Evolutionary conservation across 30 jellyfish, hydroid and myxozoan genomes (phyloP).

Genomic region (Kudoa iwatai): DNA sequence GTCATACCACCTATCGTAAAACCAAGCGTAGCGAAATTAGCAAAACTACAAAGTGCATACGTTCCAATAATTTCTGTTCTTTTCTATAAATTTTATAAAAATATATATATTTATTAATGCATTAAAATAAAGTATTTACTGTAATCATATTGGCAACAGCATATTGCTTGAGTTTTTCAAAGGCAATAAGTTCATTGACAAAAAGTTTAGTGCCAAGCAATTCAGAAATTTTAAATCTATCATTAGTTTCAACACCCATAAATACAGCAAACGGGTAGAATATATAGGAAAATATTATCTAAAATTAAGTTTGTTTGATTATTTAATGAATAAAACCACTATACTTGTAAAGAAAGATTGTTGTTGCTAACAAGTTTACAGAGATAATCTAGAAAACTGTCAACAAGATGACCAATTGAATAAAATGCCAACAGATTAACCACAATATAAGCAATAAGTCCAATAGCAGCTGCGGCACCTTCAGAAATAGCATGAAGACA

Average conservation of each 20-base stretch:
- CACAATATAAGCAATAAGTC: conserved; percentile 39
- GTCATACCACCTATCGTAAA: conserved; percentile 50
- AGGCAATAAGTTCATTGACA: conserved; percentile 21
- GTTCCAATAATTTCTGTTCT: conserved; percentile 62
- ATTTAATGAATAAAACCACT: too few species aligned
- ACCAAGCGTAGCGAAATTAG: conserved; percentile 44
- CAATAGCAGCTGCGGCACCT: conserved; percentile 52
- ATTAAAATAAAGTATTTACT: too few species aligned
- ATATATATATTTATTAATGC: too few species aligned
- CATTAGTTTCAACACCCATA: conserved; percentile 41
- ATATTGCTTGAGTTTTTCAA: conserved; percentile 6
- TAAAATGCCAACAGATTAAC: conserved; percentile 45
- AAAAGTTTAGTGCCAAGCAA: conserved; percentile 16
- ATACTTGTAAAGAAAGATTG: conserved; percentile 18
- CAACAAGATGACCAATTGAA: conserved; percentile 14
- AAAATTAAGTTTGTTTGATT: too few species aligned
- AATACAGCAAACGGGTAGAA: conserved; percentile 24
- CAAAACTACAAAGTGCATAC: conserved; percentile 74
- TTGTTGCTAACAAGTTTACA: conserved; percentile 19
- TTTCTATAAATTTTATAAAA: conserved; percentile 7
- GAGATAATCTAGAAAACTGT: conserved; percentile 15
- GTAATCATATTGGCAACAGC: too few species aligned
- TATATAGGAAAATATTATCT: conserved; percentile 11
- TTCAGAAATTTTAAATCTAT: conserved; percentile 20
- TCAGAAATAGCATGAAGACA: conserved; percentile 44